Evolutionary conservation across 1,140 invertebrate genomes (phyloP).

Genomic region (Gerris buenoi): DNA sequence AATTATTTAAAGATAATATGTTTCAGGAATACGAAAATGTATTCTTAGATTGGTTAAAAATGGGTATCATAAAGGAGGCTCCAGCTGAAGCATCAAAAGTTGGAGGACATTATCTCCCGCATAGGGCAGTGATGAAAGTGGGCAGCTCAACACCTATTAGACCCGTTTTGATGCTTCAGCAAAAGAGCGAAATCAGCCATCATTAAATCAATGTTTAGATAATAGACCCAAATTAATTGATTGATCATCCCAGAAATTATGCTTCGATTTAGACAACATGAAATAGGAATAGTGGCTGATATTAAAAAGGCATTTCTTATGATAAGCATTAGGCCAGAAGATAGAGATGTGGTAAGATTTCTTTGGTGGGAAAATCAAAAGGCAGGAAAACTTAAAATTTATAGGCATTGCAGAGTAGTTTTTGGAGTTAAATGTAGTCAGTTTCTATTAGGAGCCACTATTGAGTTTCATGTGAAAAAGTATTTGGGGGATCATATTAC

Average conservation of each 20-base stretch:
- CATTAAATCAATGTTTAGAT: slow-evolving; percentile 27
- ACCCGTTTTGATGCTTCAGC: slow-evolving; percentile 28
- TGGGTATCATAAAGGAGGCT: too few relatives aligned
- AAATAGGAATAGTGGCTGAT: slow-evolving; percentile 25
- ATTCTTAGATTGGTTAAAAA: too few relatives aligned
- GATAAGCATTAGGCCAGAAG: too few relatives aligned
- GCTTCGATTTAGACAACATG: slow-evolving; percentile 26
- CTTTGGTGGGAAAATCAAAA: background rate
- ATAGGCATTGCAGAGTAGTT: too few relatives aligned
- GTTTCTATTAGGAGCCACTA: too few relatives aligned
- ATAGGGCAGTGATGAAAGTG: slow-evolving; percentile 25
- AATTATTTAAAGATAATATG: too few relatives aligned
- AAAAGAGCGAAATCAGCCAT: slow-evolving; percentile 17
- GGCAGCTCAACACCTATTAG: too few relatives aligned
- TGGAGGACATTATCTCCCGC: slow-evolving; percentile 26
- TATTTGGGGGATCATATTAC: background rate
- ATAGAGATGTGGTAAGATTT: too few relatives aligned
- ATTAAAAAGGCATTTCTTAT: too few relatives aligned
- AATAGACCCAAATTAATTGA: slow-evolving; percentile 30
- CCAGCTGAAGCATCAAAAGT: too few relatives aligned
- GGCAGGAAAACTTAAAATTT: background rate
- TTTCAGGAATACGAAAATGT: too few relatives aligned
- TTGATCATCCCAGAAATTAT: slow-evolving; percentile 28
- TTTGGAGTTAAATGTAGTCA: too few relatives aligned
- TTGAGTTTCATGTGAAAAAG: background rate